Evolutionary conservation across 1,140 invertebrate species (phyloP), one percentile per base, ranked within the genome.

Genomic region (Heliconius hermathena): DNA sequence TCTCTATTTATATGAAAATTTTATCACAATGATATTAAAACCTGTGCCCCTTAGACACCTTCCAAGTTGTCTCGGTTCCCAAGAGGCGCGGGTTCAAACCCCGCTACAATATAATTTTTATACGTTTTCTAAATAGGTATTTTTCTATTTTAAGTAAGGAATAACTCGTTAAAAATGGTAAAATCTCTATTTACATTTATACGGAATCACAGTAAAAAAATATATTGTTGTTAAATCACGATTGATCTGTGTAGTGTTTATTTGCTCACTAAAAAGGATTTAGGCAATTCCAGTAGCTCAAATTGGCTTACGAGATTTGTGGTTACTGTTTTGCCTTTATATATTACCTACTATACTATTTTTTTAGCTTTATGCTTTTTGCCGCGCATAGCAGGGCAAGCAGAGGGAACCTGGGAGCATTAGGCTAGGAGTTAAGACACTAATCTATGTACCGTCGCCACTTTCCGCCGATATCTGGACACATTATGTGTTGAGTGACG

Each of bases 251-350:
- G 79, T 88, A 46, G 81, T 83, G 60, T 81, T 83, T 90, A 85
- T 90, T 87, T 88, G 81, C 72, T 84, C 86, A 88, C 86, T 88
- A 88, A 90, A 87, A 83, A 82, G 82, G 89, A 88, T 90, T 88
- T 85, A 78, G 82, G 82, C 87, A 87, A 88, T 90, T 85, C 78
- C 77, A 72, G 73, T 76, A 29, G 79, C 79, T 85, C 78, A 77
- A 83, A 60, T 71, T 78, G 81, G 82, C 83, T 87, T 89, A 85
- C 73, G 71, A 78, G 26, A 41, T 74, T 76, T 54, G 46, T n/a
- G 41, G 60, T 74, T 54, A 71, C 36, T 57, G 71, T 77, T 74
- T 79, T 79, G 77, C 66, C 41, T 49, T 74, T 33, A 74, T 66
- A 74, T 66, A 71, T 29, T 74, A 77, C 36, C 26, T 72, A 66